phyloP scores from a whole-genome alignment of 2,888 invertebrate species.

The Stegana nigrithorax region DNA sequence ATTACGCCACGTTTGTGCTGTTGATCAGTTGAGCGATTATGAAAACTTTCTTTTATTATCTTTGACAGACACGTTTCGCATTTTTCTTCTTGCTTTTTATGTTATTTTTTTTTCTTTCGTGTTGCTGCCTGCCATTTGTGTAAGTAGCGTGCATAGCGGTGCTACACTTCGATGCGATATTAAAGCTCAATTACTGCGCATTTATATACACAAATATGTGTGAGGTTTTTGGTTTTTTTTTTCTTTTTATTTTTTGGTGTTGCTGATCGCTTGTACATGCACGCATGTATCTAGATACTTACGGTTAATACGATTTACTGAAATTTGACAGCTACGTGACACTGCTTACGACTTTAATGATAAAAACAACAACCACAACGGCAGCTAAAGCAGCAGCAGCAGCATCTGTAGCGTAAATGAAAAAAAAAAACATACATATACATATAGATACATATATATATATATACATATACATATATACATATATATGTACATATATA shows the following conservation, averaged over 20 bases:
- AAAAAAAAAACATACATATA: not conserved
- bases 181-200: no score
- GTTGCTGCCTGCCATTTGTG: no score
- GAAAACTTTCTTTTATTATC: no score
- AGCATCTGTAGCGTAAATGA: not conserved
- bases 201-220: no score
- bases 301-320: slow-evolving; percentile 50
- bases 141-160: no score
- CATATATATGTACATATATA: not conserved
- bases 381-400: not conserved
- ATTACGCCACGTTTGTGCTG: no score
- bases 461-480: not conserved
- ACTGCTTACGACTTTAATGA: slow-evolving; percentile 57
- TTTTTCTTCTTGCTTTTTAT: no score
- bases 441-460: not conserved
- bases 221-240: not conserved
- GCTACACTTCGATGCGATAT: no score
- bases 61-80: no score
- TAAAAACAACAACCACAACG: slow-evolving; percentile 39
- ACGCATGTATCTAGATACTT: slow-evolving; percentile 27
- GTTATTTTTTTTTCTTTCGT: no score
- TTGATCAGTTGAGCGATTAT: no score
- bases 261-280: no score
- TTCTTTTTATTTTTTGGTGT: not conserved
- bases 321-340: slow-evolving; percentile 61